These are phyloP conservation scores for Trachymyrmex cornetzi DNA, from an alignment of 1,140 invertebrate genomes.

Conservation along the genomic window DNA sequence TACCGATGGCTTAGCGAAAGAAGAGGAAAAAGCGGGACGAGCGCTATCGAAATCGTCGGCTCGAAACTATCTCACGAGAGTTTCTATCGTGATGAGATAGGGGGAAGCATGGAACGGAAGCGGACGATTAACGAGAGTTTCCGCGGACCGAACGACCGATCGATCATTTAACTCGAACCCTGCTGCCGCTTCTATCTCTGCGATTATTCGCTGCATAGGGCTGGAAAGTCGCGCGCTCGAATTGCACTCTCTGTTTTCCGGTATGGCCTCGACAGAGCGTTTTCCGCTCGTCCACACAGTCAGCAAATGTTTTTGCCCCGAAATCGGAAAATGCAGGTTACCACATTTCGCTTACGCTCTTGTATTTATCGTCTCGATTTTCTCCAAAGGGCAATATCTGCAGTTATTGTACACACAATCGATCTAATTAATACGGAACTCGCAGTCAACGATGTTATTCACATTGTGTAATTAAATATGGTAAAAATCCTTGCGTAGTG, in stretches of 20 bases:
- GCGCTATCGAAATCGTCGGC: slow-evolving; percentile 56
- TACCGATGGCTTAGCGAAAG: neutral
- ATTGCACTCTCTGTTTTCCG: slow-evolving; percentile 48
- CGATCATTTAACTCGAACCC: slow-evolving; percentile 49
- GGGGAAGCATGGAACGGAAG: slow-evolving; percentile 69
- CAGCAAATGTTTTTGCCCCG: slow-evolving; percentile 62
- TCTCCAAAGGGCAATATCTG: neutral
- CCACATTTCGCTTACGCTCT: neutral
- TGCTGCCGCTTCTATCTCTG: slow-evolving; percentile 50
- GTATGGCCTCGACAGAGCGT: slow-evolving; percentile 9
- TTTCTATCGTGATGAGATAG: slow-evolving; percentile 56
- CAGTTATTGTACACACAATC: neutral
- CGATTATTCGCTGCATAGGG: slow-evolving; percentile 58
- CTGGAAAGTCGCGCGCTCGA: slow-evolving; percentile 58
- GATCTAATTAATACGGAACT: slow-evolving; percentile 38
- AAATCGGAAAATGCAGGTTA: slow-evolving; percentile 63
- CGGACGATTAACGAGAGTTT: slow-evolving; percentile 79
- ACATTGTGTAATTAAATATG: slow-evolving; percentile 36
- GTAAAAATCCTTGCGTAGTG: neutral
- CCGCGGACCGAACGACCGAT: slow-evolving; percentile 72
- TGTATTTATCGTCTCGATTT: slow-evolving; percentile 48
- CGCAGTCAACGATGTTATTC: slow-evolving; percentile 12
- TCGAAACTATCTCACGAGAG: slow-evolving; percentile 70
- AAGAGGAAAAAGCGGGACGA: neutral
- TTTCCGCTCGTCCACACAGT: slow-evolving; percentile 41